Percentiles rank a stretch among this genome's conserved stretches.
phyloP scores from a whole-genome alignment of 2,797 vertebrate species.

The Novumbra hubbsi region DNA sequence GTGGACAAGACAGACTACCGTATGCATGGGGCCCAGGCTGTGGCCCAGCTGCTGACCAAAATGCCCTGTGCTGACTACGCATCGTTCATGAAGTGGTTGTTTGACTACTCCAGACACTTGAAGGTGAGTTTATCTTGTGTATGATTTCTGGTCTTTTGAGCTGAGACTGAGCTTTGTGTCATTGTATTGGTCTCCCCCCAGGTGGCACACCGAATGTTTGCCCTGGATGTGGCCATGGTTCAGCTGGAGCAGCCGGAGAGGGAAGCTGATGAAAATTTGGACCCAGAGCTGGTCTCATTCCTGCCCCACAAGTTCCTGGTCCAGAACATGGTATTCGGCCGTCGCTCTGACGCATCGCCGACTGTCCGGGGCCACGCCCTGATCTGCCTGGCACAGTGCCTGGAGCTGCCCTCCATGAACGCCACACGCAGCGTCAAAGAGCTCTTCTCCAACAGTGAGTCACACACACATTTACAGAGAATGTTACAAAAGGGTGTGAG shows the following conservation, averaged over 20 bases:
- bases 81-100: conserved; percentile 86
- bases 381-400: conserved; percentile 82
- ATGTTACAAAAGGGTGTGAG: no score
- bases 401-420: conserved; percentile 75
- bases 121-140: conserved; percentile 65
- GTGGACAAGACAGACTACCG: conserved; percentile 89
- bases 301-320: conserved; percentile 86
- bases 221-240: conserved; percentile 86
- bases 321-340: conserved; percentile 82
- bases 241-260: conserved; percentile 83
- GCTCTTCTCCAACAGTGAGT: conserved; percentile 61
- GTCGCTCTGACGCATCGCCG: conserved; percentile 80
- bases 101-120: conserved; percentile 75
- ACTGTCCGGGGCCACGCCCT: conserved; percentile 86
- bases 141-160: not conserved
- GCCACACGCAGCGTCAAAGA: conserved; percentile 74
- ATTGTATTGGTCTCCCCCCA: conserved; percentile 41
- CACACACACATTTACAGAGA: not conserved
- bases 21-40: conserved; percentile 77
- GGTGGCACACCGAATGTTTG: conserved; percentile 85
- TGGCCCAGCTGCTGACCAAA: conserved; percentile 77
- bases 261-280: conserved; percentile 49
- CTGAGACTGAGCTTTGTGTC: not conserved
- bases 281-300: conserved; percentile 67
- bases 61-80: conserved; percentile 76